A percentile compares a stretch with the other conserved stretches of the same genome.
Evolutionary conservation across 2,888 invertebrate genomes (phyloP).

Genomic region (Rhyacophila evoluta): DNA sequence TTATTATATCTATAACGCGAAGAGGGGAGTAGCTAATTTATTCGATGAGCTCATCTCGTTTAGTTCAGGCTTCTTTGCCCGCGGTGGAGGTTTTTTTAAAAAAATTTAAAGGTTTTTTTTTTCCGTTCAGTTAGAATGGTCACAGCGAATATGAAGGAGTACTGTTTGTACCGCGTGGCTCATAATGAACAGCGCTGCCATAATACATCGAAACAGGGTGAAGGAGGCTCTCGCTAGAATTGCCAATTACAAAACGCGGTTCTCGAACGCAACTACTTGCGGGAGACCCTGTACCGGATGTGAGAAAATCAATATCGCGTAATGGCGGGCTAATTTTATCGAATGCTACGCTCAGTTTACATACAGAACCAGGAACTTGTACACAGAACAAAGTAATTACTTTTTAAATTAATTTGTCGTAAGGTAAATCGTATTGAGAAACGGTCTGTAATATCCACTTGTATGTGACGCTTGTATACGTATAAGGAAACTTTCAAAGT

Average conservation of each 20-base stretch:
- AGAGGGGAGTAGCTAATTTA: no score
- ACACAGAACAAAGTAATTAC: not conserved
- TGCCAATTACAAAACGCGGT: constrained; percentile 41
- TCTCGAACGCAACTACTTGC: constrained; percentile 20
- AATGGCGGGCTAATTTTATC: constrained; percentile 7
- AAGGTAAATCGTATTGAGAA: no score
- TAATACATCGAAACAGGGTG: constrained; percentile 23
- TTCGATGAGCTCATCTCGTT: no score
- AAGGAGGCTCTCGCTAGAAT: constrained; percentile 28
- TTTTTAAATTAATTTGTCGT: not conserved
- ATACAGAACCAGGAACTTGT: not conserved
- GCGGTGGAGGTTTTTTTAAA: no score
- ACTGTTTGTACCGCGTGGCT: constrained; percentile 10
- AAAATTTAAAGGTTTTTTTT: no score
- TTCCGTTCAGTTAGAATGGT: not conserved
- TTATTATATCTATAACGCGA: no score
- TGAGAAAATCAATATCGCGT: constrained; percentile 26
- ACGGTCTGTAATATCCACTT: no score
- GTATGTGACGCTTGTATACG: no score
- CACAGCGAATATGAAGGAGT: constrained; percentile 7
- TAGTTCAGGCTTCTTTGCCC: no score
- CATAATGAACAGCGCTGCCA: constrained; percentile 11
- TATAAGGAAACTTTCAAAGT: no score
- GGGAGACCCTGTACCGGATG: not conserved
- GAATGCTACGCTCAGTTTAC: not conserved